phyloP scores from a whole-genome alignment of 2,888 invertebrate species.

The Aricia artaxerxes region DNA sequence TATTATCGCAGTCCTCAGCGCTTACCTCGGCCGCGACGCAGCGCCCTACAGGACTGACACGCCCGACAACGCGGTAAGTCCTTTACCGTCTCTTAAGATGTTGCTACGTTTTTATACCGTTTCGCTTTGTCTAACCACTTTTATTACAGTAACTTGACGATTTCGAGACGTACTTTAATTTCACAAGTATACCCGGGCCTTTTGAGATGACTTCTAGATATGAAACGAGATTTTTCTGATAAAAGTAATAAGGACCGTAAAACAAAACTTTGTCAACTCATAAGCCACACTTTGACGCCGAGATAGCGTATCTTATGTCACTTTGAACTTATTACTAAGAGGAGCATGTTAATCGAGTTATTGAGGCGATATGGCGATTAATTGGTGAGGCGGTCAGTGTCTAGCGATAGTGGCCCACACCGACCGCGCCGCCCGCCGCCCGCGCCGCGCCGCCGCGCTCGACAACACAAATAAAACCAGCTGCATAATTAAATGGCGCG shows the following conservation, averaged over 20 bases:
- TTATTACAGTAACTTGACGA: conserved; percentile 37
- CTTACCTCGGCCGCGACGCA: conserved; percentile 61
- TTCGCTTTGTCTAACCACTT: conserved; percentile 35
- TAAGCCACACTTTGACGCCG: background rate
- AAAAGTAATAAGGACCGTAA: conserved; percentile 28
- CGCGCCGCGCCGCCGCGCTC: conserved; percentile 29
- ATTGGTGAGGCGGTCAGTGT: conserved; percentile 50
- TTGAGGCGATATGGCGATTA: conserved; percentile 48
- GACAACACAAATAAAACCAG: conserved; percentile 55
- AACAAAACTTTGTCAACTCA: conserved; percentile 43
- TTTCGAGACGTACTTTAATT: conserved; percentile 29
- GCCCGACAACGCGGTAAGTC: conserved; percentile 53
- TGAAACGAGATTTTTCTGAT: background rate
- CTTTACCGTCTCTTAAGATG: conserved; percentile 36
- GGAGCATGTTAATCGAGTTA: conserved; percentile 37
- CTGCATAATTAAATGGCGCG: conserved; percentile 66
- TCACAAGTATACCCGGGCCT: background rate
- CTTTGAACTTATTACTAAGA: conserved; percentile 34
- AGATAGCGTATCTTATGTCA: conserved; percentile 30
- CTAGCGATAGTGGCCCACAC: conserved; percentile 35
- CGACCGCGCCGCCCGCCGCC: conserved; percentile 36
- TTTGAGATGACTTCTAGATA: background rate
- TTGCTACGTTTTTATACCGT: conserved; percentile 35
- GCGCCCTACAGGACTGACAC: conserved; percentile 50
- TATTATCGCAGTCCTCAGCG: conserved; percentile 51